Conservation (phyloP, 2,797 vertebrate species). For the Hoplostethus atlanticus region DNA sequence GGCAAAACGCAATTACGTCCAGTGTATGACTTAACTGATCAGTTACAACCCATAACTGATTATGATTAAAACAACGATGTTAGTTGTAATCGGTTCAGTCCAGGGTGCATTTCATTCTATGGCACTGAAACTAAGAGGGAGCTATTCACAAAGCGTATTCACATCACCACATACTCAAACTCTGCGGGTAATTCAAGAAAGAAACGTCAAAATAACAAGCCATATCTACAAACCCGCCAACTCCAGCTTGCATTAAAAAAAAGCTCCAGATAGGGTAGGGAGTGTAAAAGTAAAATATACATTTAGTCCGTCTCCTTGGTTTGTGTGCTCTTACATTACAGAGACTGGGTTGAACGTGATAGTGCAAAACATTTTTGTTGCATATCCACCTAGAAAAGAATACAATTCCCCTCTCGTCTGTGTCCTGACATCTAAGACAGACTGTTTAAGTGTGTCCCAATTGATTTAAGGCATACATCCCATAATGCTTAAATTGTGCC, state of each 20-base stretch:
- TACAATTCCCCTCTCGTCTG: not conserved
- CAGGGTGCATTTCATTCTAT: not conserved
- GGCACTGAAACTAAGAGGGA: slow-evolving; percentile 12
- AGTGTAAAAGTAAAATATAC: not conserved
- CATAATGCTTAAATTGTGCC: slow-evolving; percentile 3
- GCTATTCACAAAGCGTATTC: slow-evolving; percentile 56
- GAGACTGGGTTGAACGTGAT: not conserved
- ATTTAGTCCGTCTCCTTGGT: not conserved
- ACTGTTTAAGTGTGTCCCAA: not conserved
- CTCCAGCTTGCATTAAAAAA: slow-evolving; percentile 24
- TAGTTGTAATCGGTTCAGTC: too few species aligned
- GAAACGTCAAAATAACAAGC: slow-evolving; percentile 29
- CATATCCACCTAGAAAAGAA: slow-evolving; percentile 6
- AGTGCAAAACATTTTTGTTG: slow-evolving; percentile 9
- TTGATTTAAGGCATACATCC: slow-evolving; percentile 27
- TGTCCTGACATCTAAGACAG: not conserved
- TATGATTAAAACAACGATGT: too few species aligned
- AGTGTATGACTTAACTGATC: too few species aligned
- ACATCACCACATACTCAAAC: slow-evolving; percentile 53
- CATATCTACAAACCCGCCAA: slow-evolving; percentile 29
- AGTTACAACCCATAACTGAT: too few species aligned
- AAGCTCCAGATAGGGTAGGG: not conserved
- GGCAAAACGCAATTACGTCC: not conserved
- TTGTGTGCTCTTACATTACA: slow-evolving; percentile 12
- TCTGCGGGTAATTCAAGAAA: not conserved